Evolutionary conservation across 92 coral and sea anemone genomes (phyloP).

Genomic region (Diadumene lineata): DNA sequence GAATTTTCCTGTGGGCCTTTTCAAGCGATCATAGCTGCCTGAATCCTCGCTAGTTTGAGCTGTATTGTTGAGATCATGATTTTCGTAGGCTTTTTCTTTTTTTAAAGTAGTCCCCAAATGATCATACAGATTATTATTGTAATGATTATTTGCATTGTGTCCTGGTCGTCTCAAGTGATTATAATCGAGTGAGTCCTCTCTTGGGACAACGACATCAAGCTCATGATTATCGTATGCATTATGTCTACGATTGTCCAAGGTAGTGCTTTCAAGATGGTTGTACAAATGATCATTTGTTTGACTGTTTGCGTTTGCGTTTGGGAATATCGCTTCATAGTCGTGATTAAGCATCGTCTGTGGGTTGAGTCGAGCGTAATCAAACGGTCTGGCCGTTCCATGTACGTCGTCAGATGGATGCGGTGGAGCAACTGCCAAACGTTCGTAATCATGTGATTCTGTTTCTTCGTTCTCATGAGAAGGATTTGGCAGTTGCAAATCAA

Average conservation of each 20-base stretch:
- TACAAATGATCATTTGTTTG: no score
- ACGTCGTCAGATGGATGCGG: neutral
- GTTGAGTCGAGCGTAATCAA: slow-evolving; percentile 15
- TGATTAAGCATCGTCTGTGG: neutral
- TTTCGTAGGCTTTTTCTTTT: neutral
- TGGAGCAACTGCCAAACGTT: neutral
- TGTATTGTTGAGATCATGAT: neutral
- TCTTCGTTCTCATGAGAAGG: neutral
- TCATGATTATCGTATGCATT: no score
- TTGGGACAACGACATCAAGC: no score
- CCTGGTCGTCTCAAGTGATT: neutral
- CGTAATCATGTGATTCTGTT: slow-evolving; percentile 6
- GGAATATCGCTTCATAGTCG: neutral
- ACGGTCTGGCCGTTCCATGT: neutral
- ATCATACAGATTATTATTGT: neutral
- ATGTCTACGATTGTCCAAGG: no score
- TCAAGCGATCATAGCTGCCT: neutral
- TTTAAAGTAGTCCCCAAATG: neutral
- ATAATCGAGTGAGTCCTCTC: no score
- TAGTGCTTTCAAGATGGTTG: no score
- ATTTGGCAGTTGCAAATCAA: neutral
- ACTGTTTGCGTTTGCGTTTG: no score
- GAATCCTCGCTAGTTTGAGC: neutral
- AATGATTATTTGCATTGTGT: neutral
- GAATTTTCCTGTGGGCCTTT: neutral